Conservation (phyloP, 2,113 vertebrate species). For the Apeltes quadracus region DNA sequence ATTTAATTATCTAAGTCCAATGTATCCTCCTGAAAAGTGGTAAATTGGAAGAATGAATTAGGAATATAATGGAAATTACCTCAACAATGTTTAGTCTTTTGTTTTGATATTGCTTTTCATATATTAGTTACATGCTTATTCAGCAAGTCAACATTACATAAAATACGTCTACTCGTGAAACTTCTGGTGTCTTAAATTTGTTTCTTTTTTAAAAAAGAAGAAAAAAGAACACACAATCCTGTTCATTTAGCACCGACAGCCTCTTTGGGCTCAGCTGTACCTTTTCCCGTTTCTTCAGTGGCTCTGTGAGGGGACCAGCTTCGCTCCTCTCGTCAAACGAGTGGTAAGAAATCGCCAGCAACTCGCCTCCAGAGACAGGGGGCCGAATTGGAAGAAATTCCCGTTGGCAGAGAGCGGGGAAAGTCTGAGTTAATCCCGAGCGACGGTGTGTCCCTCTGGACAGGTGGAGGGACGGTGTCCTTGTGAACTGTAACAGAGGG, state of each 20-base stretch:
- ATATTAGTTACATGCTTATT: not conserved
- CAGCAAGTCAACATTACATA: slow-evolving; percentile 7
- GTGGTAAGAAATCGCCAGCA: not conserved
- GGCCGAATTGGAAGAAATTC: slow-evolving; percentile 25
- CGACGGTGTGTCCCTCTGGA: slow-evolving; percentile 15
- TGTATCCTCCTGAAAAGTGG: not conserved
- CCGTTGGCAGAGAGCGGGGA: slow-evolving; percentile 27
- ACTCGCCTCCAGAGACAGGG: not conserved
- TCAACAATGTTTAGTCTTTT: not conserved
- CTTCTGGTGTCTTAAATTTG: not conserved
- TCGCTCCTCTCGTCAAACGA: slow-evolving; percentile 39
- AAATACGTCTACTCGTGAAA: not conserved
- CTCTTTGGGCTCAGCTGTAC: slow-evolving; percentile 24
- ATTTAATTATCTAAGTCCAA: too few species aligned
- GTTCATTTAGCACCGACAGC: not conserved
- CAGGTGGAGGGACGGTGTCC: slow-evolving; percentile 54
- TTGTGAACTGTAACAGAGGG: slow-evolving; percentile 64
- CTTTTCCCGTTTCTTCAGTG: slow-evolving; percentile 42
- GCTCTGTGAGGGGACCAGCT: slow-evolving; percentile 4
- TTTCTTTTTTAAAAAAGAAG: not conserved
- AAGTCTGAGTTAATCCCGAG: slow-evolving; percentile 42
- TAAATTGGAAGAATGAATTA: not conserved
- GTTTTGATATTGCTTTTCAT: not conserved
- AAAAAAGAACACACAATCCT: not conserved
- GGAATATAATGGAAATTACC: not conserved